Percentiles rank a stretch among this genome's conserved stretches.
Evolutionary conservation across 2,113 vertebrate genomes (phyloP).

Genomic region (Falco punctatus): DNA sequence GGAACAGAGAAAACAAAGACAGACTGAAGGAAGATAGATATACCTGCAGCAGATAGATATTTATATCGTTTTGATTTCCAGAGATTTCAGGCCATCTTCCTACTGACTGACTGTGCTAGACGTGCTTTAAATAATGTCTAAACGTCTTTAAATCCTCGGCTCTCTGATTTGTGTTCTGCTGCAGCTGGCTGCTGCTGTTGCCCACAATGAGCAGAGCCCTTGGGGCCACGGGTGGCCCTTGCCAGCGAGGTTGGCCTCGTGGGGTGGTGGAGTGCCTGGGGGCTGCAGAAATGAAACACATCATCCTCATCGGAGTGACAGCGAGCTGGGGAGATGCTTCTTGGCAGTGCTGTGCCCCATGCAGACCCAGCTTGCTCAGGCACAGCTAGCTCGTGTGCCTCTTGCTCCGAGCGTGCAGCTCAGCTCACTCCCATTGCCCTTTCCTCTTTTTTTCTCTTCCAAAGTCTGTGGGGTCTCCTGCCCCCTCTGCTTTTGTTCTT

Average conservation of each 20-base stretch:
- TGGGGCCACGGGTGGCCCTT: no score
- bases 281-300: neutral
- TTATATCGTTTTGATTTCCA: neutral
- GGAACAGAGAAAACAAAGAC: neutral
- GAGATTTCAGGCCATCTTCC: neutral
- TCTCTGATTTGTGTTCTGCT: neutral
- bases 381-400: neutral
- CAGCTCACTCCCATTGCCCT: neutral
- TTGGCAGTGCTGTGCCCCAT: neutral
- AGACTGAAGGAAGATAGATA: neutral
- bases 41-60: neutral
- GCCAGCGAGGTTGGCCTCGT: neutral
- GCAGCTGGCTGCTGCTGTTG: neutral
- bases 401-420: fast-evolving
- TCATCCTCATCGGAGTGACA: neutral
- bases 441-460: neutral
- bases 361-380: no score
- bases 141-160: neutral
- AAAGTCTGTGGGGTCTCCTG: neutral
- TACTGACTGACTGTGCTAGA: neutral
- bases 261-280: neutral
- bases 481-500: neutral
- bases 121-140: neutral
- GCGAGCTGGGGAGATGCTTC: neutral
- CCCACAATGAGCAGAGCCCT: neutral